These are phyloP conservation scores for Euphonia xanthogaster DNA, from an alignment of 2,797 vertebrate genomes.

Conservation along the genomic window DNA sequence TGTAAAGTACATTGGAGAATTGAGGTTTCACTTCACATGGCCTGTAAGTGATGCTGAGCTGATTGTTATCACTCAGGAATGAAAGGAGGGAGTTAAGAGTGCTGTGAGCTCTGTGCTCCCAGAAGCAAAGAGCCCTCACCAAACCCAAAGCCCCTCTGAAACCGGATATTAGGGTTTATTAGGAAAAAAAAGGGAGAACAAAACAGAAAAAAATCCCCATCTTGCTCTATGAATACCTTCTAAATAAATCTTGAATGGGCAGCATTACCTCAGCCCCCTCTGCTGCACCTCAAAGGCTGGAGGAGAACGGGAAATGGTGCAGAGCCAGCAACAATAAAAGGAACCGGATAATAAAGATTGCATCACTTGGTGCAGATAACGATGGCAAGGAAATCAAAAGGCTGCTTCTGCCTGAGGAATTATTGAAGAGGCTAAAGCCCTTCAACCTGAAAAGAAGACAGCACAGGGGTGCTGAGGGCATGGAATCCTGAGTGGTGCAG, in stretches of 20 bases:
- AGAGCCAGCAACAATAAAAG: not conserved
- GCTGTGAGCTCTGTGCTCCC: not conserved
- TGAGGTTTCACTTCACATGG: not conserved
- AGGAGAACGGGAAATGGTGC: not conserved
- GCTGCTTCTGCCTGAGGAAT: not conserved
- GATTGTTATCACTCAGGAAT: not conserved
- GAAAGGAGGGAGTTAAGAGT: not conserved
- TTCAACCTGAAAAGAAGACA: not conserved
- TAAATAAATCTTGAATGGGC: constrained; percentile 13
- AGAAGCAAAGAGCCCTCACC: not conserved
- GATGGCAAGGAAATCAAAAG: constrained; percentile 34
- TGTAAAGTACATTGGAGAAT: not conserved
- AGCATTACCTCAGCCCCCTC: not conserved
- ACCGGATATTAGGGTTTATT: not conserved
- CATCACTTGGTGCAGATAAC: not conserved
- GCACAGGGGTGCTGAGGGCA: not conserved
- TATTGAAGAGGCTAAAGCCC: constrained; percentile 15
- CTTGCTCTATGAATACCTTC: not conserved
- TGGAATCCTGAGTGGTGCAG: not conserved
- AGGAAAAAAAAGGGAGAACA: not conserved
- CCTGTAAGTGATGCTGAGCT: not conserved
- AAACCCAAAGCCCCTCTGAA: not conserved
- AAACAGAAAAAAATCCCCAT: not conserved
- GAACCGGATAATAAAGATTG: not conserved
- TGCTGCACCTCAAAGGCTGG: not conserved